Conservation (phyloP, 2,888 invertebrate species). For the Xiphydria camelus region DNA sequence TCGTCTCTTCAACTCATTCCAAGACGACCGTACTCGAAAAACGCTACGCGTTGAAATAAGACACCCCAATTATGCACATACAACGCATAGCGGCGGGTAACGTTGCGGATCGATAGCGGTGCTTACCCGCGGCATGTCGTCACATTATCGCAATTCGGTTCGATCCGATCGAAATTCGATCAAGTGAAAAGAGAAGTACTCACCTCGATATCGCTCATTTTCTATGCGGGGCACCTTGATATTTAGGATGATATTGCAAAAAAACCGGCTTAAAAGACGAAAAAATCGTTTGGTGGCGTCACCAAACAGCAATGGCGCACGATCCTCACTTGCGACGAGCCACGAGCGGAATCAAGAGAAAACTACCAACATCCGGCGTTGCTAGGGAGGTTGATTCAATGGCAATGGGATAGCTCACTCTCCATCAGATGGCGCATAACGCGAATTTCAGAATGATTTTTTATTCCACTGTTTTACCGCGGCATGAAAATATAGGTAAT, state of each 20-base stretch:
- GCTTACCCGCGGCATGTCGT: constrained; percentile 1
- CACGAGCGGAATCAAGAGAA: constrained; percentile 20
- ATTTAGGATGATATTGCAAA: constrained; percentile 9
- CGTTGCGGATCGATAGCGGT: constrained; percentile 20
- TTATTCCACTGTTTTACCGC: too few relatives aligned
- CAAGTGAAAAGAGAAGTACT: constrained; percentile 12
- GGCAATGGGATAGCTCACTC: too few relatives aligned
- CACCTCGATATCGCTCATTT: constrained; percentile 50
- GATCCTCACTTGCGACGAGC: constrained; percentile 10
- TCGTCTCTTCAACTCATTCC: too few relatives aligned
- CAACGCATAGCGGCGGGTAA: too few relatives aligned
- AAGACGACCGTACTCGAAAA: too few relatives aligned
- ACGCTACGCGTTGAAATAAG: too few relatives aligned
- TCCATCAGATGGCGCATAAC: too few relatives aligned
- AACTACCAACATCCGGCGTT: constrained; percentile 42
- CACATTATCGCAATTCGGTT: neutral
- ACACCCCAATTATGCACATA: too few relatives aligned
- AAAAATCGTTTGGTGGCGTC: constrained; percentile 31
- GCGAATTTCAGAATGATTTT: too few relatives aligned
- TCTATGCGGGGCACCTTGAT: constrained; percentile 14
- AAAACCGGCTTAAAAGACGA: constrained; percentile 11
- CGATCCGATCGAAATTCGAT: neutral
- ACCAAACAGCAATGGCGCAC: constrained; percentile 40
- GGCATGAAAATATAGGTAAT: too few relatives aligned
- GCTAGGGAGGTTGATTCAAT: too few relatives aligned